A percentile compares a stretch with the other conserved stretches of the same genome.
phyloP scores from a whole-genome alignment of 1,140 invertebrate species.

The Sycophaga agraensis region DNA sequence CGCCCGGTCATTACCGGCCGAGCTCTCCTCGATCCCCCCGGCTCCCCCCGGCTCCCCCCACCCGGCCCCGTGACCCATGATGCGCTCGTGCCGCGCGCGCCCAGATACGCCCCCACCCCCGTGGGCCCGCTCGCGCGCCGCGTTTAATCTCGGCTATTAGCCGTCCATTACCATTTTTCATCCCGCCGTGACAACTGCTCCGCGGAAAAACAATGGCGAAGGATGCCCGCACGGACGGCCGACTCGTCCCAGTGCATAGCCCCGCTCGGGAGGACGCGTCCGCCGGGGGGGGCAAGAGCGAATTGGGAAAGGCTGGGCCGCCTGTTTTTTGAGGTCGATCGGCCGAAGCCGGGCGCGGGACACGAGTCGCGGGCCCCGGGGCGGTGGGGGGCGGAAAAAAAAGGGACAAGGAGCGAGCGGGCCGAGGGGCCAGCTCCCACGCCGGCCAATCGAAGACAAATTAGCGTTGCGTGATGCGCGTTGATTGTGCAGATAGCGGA shows the following conservation, averaged over 20 bases:
- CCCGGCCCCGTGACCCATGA: no score
- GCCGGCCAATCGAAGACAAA: constrained; percentile 56
- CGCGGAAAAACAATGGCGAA: no score
- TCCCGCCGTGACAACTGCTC: background rate
- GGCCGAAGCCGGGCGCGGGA: no score
- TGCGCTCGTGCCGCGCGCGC: background rate
- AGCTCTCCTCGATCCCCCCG: no score
- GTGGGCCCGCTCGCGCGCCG: background rate
- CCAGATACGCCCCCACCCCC: no score
- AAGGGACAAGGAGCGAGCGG: constrained; percentile 11
- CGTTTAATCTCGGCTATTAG: constrained; percentile 9
- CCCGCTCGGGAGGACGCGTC: no score
- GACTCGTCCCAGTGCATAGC: no score
- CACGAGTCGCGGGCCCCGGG: constrained; percentile 6
- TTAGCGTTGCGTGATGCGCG: constrained; percentile 58
- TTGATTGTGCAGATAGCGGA: constrained; percentile 55
- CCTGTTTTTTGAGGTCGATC: no score
- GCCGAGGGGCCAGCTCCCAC: constrained; percentile 48
- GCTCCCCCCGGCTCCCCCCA: background rate
- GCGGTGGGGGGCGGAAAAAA: constrained; percentile 6
- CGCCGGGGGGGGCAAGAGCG: no score
- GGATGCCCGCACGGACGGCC: no score
- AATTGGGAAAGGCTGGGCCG: no score
- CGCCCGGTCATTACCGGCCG: constrained; percentile 46
- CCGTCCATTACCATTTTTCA: background rate